phyloP scores from a whole-genome alignment of 2,888 invertebrate species.

The Entomobrya multifasciata region DNA sequence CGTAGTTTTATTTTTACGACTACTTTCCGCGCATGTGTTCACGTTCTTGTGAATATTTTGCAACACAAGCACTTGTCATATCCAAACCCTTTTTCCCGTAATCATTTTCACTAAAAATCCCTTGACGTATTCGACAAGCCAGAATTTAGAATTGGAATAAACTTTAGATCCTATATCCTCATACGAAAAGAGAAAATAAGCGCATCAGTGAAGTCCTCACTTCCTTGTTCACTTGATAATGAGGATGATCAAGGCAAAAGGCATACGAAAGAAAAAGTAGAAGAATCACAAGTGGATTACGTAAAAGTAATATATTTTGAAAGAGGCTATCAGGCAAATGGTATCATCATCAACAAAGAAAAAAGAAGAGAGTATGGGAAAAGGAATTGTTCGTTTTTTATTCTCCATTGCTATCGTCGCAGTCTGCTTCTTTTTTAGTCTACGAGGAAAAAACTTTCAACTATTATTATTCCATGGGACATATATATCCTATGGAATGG shows the following conservation, averaged over 20 bases:
- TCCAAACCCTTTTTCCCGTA: no score
- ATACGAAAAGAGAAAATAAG: no score
- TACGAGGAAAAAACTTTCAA: slow-evolving; percentile 38
- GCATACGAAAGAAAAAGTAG: neutral
- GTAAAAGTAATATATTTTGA: slow-evolving; percentile 42
- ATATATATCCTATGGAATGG: slow-evolving; percentile 55
- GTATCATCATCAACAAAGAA: slow-evolving; percentile 37
- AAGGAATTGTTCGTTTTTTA: neutral
- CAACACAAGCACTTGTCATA: neutral
- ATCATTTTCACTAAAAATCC: neutral
- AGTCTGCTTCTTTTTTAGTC: neutral
- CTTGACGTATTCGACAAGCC: neutral
- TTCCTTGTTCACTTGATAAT: neutral
- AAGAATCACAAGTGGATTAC: slow-evolving; percentile 37
- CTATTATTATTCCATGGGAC: slow-evolving; percentile 41
- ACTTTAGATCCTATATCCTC: no score
- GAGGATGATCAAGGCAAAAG: slow-evolving; percentile 37
- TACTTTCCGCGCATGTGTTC: neutral
- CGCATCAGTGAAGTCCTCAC: neutral
- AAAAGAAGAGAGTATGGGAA: neutral
- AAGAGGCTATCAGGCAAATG: slow-evolving; percentile 51
- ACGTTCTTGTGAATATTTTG: neutral
- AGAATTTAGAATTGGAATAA: no score
- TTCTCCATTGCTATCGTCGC: neutral
- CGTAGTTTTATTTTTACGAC: neutral